Evolutionary conservation across 2,113 vertebrate genomes (phyloP).

Genomic region (Gallinago undulata): DNA sequence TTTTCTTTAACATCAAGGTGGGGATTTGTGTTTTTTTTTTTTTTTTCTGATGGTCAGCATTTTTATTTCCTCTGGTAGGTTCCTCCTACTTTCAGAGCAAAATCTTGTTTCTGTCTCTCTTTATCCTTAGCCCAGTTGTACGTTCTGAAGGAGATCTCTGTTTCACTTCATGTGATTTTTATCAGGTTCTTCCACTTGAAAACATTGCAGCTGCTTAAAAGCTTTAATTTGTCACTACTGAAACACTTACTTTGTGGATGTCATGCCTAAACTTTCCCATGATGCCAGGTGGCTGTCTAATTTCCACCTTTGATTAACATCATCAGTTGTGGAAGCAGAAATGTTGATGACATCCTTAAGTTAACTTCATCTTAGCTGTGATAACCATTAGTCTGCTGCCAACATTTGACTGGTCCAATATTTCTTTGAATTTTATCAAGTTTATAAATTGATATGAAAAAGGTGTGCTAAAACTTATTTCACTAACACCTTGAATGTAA

Average conservation of each 20-base stretch:
- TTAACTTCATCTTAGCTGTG: neutral
- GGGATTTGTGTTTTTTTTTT: neutral
- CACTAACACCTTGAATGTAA: neutral
- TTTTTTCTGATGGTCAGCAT: neutral
- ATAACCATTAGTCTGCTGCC: neutral
- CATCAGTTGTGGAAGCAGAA: slow-evolving; percentile 17
- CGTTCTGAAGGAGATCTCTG: neutral
- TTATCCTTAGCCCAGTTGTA: neutral
- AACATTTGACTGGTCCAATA: neutral
- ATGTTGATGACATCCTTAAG: neutral
- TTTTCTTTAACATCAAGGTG: neutral
- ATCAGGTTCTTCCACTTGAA: neutral
- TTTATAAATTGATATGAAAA: neutral
- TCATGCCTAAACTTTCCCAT: neutral
- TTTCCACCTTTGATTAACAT: neutral
- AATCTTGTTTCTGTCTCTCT: neutral
- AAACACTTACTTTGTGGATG: neutral
- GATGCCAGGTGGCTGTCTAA: neutral
- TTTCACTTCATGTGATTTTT: neutral
- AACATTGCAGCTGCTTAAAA: neutral
- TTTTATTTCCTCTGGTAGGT: neutral
- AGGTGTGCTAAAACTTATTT: neutral
- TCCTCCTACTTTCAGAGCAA: neutral
- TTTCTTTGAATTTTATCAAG: neutral
- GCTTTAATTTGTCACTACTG: slow-evolving; percentile 10